These are phyloP conservation scores for Gavialis gangeticus DNA, from an alignment of 2,113 vertebrate species.

Conservation along the genomic window DNA sequence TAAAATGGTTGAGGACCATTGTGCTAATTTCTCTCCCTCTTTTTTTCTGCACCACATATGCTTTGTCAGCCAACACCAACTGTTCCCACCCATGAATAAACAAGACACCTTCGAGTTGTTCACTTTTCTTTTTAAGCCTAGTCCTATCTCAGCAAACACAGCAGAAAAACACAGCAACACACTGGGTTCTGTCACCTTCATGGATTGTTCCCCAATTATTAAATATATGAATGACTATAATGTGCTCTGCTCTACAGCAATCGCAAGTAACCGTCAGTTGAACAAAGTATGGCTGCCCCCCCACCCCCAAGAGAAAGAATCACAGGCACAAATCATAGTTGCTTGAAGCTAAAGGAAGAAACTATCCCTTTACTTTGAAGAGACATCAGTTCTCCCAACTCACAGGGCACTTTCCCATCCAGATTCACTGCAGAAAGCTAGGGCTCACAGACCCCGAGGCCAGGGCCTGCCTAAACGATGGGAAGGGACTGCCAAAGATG, in stretches of 20 bases:
- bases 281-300: neutral
- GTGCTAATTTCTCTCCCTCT: neutral
- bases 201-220: neutral
- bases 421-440: neutral
- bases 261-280: neutral
- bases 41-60: neutral
- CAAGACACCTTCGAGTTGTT: conserved; percentile 1
- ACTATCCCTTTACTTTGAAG: neutral
- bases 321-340: neutral
- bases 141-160: neutral
- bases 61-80: neutral
- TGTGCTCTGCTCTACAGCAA: neutral
- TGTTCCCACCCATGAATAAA: conserved; percentile 5
- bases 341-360: neutral
- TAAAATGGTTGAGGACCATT: too few relatives aligned
- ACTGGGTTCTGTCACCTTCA: neutral
- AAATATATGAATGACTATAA: neutral
- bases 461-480: neutral
- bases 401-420: neutral
- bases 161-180: neutral
- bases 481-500: conserved; percentile 30
- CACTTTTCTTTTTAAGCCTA: neutral
- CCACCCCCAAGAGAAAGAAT: neutral
- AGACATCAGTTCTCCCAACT: too few relatives aligned
- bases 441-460: neutral